Base-by-base conservation (phyloP, 1,140 invertebrate genomes). In the Anadara kagoshimensis region DNA sequence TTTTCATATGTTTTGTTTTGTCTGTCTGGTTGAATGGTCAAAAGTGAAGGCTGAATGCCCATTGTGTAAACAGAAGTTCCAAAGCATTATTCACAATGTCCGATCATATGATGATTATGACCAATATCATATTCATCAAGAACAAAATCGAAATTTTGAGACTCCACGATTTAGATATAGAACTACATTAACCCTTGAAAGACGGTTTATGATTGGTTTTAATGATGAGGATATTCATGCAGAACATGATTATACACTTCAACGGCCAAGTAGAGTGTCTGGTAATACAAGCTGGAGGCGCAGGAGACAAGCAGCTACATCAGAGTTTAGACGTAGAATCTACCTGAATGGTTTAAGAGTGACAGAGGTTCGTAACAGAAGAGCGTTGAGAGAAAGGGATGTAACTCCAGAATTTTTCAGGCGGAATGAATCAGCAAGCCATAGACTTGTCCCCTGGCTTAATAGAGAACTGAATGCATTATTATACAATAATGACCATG, bases 11-110 rank as follows among this genome's bases (percentile, higher is more conserved):
- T 98, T 98, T 87, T 98, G 97, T 87, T 98, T 97, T 80, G 93
- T 93, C 69, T 98, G 97, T 86, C 90, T 98, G 2, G 88, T 96
- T 51, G 95, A 96, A 84, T 98, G 97, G 97, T 97, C 96, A 45
- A 97, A 97, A 91, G 94, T 97, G 11, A 97, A 98, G 89, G 92
- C 95, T 16, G 96, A 96, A 84, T 98, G 97, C 89, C 97, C 97
- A 5, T 89, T 98, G 0, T 98, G 97, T 89, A 98, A 98, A 82
- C 94, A 96, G 84, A 92, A 92, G 7, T 98, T 98, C 85, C 94
- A 93, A 78, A 94, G 94, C 7, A 98, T 98, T 47, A 95, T 97
- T 77, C 95, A 97, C 86, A 97, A 96, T 92, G 94, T 98, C 5
- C 92, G 93, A 76, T 95, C 94, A 0, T 93, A 94, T 86, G 92